Base-by-base conservation (phyloP, 2,797 vertebrate species). In the Danionella dracula region DNA sequence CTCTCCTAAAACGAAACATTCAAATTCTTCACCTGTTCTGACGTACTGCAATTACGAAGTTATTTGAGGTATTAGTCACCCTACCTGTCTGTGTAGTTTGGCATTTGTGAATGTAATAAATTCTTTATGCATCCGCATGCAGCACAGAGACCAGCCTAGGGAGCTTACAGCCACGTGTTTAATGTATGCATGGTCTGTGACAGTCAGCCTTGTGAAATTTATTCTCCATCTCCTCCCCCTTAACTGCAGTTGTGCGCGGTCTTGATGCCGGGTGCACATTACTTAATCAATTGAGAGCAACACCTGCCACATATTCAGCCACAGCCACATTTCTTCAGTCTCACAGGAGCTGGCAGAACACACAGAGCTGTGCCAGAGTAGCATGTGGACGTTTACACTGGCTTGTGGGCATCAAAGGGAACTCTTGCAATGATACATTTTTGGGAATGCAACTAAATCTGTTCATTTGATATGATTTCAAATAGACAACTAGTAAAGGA, bases 261-360 rank as follows among this genome's bases (percentile, higher is more conserved):
- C 58, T 48, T 66, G 57, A 53, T 42, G 62, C 45, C 4, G 46
- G 49, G n/a, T 55, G 60, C 29, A 62, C 51, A 51, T 10, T 17
- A 62, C 50, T 19, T 51, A 66, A 51, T 71, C 45, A 53, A 41
- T 65, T 46, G 48, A 59, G 23, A n/a, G 37, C 59, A 45, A 62
- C 19, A 59, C 31, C 62, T 76, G 67, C 41, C 41, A 46, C 17
- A 29, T 5, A 8, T 49, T 50, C 66, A 60, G 42, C 12, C 44
- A 13, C 44, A 50, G 55, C 27, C 16, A 56, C 41, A 40, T 31
- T 21, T 66, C 29, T 32, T 35, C 15, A 44, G 19, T 68, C 38
- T 55, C 40, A 37, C 40, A 48, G 46, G 27, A 61, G 29, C 49
- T 41, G 27, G 23, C 13, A 55, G 35, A 54, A 44, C 55, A 54